Evolutionary conservation across 2,797 vertebrate genomes (phyloP), one percentile per base, ranked within the genome.

Genomic region (Coranthus polyacanthus): DNA sequence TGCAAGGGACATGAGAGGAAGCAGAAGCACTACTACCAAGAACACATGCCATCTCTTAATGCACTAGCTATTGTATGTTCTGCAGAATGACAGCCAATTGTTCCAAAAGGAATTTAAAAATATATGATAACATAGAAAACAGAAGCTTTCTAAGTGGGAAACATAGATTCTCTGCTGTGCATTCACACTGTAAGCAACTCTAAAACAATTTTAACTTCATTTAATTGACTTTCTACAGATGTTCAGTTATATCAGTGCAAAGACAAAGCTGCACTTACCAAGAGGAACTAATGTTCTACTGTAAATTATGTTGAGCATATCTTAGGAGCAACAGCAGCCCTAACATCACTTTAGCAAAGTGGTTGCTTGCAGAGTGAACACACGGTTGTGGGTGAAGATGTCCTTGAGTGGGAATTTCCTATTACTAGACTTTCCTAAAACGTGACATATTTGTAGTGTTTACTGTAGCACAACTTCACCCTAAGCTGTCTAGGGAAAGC

Each of bases 11-110:
- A 18, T 37, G 54, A 55, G 6, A 55, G 45, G 57, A 79, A 79
- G 77, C 78, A 71, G 58, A 72, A 85, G 84, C 75, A 73, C 68
- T 60, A 64, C 69, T 64, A 78, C 61, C 10, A 43, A 47, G 57
- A 78, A 45, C 72, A 70, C 69, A 82, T 75, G 71, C 66, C 56
- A 65, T 12, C 58, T 16, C 41, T 44, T 5, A 38, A 32, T 0
- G 55, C 55, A 78, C 38, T 9, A 34, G 54, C 24, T 55, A 44
- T 11, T n/a, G n/a, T 32, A 32, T 32, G 29, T 32, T 32, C 29
- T 8, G 29, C 29, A 32, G 29, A 32, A 32, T 32, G 7, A 32
- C 29, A 32, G 29, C 29, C 29, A 32, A 32, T 32, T 7, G 20
- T 2, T 43, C 26, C 22, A 26, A 29, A 34, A 18, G 0, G 13